These are phyloP conservation scores for Choristoneura rosaceana DNA, from an alignment of 2,888 invertebrate species.

Conservation along the genomic window DNA sequence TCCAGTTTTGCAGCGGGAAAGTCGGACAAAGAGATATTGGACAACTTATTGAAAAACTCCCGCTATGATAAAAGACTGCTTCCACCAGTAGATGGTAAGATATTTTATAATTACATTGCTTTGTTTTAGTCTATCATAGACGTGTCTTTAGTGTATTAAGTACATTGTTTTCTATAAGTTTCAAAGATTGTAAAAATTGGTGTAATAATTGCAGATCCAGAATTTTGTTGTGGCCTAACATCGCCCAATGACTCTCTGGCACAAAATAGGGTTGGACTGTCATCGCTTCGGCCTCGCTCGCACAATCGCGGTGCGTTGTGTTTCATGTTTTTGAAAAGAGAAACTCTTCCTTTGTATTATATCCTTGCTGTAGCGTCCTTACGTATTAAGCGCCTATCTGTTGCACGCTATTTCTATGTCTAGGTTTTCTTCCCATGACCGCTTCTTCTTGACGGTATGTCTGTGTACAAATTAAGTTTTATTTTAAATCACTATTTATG, in stretches of 20 bases:
- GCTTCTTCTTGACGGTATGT: conserved; percentile 34
- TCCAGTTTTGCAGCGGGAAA: conserved; percentile 95
- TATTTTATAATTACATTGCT: conserved; percentile 7
- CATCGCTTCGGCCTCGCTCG: conserved; percentile 83
- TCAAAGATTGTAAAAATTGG: conserved; percentile 54
- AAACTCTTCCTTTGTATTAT: conserved; percentile 62
- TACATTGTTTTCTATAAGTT: neutral
- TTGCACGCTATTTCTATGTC: conserved; percentile 61
- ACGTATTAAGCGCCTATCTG: conserved; percentile 60
- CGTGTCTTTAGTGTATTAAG: conserved; percentile 11
- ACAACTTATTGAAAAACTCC: conserved; percentile 93
- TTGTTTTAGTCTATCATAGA: conserved; percentile 11
- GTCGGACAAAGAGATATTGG: conserved; percentile 96
- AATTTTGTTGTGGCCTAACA: conserved; percentile 94
- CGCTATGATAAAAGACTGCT: conserved; percentile 97
- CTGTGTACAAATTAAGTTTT: conserved; percentile 19
- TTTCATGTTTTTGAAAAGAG: conserved; percentile 84
- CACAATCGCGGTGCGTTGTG: conserved; percentile 87
- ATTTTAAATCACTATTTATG: conserved; percentile 25
- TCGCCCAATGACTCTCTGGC: conserved; percentile 91
- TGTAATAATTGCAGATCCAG: conserved; percentile 92
- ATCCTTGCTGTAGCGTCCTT: conserved; percentile 59
- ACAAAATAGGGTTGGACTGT: conserved; percentile 84
- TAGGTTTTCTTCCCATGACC: conserved; percentile 49
- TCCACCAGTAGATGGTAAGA: conserved; percentile 94